These are phyloP conservation scores for Nemoura dubitans DNA, from an alignment of 2,888 invertebrate genomes.

Conservation along the genomic window DNA sequence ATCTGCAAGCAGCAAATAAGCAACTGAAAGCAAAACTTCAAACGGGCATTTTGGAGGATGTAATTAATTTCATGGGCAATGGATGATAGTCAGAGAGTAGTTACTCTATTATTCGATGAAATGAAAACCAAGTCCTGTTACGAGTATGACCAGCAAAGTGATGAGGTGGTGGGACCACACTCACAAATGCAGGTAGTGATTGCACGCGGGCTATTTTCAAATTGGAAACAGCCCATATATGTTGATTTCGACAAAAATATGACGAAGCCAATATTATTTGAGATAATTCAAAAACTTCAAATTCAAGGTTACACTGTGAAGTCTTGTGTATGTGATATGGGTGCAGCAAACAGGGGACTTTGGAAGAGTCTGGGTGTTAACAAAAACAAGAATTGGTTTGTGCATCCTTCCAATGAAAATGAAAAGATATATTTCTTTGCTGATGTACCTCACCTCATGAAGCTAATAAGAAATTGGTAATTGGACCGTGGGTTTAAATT, in stretches of 20 bases:
- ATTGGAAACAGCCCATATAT: too few species aligned
- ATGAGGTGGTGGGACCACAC: too few species aligned
- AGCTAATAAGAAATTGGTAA: constrained; percentile 46
- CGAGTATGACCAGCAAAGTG: too few species aligned
- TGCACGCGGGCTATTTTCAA: too few species aligned
- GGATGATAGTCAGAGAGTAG: too few species aligned
- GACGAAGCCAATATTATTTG: constrained; percentile 39
- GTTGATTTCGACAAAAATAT: constrained; percentile 48
- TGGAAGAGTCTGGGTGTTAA: constrained; percentile 43
- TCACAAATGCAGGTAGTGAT: too few species aligned
- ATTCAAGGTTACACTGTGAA: constrained; percentile 38
- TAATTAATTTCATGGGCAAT: too few species aligned
- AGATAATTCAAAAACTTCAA: constrained; percentile 45
- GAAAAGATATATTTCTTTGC: constrained; percentile 44
- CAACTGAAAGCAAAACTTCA: too few species aligned
- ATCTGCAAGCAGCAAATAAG: too few species aligned
- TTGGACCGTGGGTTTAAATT: constrained; percentile 46
- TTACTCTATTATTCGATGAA: too few species aligned
- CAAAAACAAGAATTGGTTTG: constrained; percentile 38
- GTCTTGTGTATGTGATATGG: constrained; percentile 46
- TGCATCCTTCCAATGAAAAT: constrained; percentile 14
- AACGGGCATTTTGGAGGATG: too few species aligned
- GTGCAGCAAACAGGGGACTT: constrained; percentile 47
- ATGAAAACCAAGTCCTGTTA: too few species aligned
- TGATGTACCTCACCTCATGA: constrained; percentile 47